Base-by-base conservation (phyloP, 2,113 vertebrate species). In the Pycnonotus jocosus region DNA sequence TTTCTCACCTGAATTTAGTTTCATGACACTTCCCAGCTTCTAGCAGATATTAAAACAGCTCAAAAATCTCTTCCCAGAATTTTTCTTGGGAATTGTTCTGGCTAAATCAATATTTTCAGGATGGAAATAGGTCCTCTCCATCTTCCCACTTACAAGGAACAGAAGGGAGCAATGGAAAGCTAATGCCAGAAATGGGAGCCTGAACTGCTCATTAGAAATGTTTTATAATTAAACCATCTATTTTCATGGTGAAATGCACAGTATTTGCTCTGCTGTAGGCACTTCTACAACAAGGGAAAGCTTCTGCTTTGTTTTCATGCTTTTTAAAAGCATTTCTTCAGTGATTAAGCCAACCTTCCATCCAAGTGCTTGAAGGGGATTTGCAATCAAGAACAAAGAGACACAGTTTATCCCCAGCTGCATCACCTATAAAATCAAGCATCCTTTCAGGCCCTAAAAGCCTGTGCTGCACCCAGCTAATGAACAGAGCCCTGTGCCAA, bases 281-380 rank as follows among this genome's bases (percentile, higher is more conserved):
- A 44, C 3, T 88, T 79, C 19, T 20, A 47, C 61, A 82, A 44
- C 33, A 76, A n/a, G 17, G 24, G 11, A 62, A 91, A 76, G 71
- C 18, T 68, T 68, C 54, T 62, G 40, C 88, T 88, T 92, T 72
- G 51, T 85, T 92, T 88, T 44, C 54, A 42, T 44, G 71, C 48
- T 44, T 76, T 85, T 48, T 13, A n/a, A 50, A 82, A 80, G 71
- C 48, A 60, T 76, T 74, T 61, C 74, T 71, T 70, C 22, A 6
- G 42, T 70, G 48, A 48, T 90, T 93, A 94, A 87, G 69, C 45
- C 47, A 93, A 56, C 48, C 53, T 71, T 85, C 71, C 60, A 42
- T 38, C 60, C 3, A 3, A 88, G 66, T 18, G 71, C 76, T 82
- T 0, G 0, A 54, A 78, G 77, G 66, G 16, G 28, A 72, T 62